Base-by-base conservation (phyloP, 2,888 invertebrate species). In the Arenicola marina region DNA sequence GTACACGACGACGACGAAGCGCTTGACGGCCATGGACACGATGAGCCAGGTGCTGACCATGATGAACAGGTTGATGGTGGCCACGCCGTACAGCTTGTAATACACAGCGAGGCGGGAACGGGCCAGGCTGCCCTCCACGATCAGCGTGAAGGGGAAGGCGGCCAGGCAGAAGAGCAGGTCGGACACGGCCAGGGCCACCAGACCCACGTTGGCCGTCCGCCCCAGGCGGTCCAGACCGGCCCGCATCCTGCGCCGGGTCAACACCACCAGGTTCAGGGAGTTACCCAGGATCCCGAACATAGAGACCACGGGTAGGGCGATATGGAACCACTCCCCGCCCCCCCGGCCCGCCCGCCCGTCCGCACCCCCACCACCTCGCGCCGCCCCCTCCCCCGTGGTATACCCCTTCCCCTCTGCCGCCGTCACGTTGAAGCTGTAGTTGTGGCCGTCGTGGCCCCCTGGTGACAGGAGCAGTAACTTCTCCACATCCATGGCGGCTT, bases 31-130 rank as follows among this genome's bases (percentile, higher is more conserved):
- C 71, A 91, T 85, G 7, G 90, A 89, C 56, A 90, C 84, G 18
- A 91, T 87, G 88, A 91, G 89, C 87, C 90, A 87, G 2, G 90
- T 91, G 59, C 90, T 90, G 11, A 89, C 88, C 48, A 90, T 88
- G 87, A 80, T 73, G 59, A 79, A 78, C 21, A 78, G 70, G 67
- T 79, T 79, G 59, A 79, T 77, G n/a, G 78, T 58, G 4, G 75
- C 77, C 1, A 74, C 66, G 31, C 75, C 72, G 66, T 78, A 78
- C 45, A 76, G 65, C 31, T 73, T 65, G 63, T 79, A 79, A 24
- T 48, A 48, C 48, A 7, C 24, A 24, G 7, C 48, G 18, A 48
- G 48, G 11, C 11, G 38, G 18, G 48, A 11, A 11, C 18, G 7
- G 48, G 18, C 48, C 7, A 24, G 7, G 48, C 18, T 24, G 38